These are phyloP conservation scores for Grammomys surdaster DNA, from an alignment of 2,113 vertebrate species.

Conservation along the genomic window DNA sequence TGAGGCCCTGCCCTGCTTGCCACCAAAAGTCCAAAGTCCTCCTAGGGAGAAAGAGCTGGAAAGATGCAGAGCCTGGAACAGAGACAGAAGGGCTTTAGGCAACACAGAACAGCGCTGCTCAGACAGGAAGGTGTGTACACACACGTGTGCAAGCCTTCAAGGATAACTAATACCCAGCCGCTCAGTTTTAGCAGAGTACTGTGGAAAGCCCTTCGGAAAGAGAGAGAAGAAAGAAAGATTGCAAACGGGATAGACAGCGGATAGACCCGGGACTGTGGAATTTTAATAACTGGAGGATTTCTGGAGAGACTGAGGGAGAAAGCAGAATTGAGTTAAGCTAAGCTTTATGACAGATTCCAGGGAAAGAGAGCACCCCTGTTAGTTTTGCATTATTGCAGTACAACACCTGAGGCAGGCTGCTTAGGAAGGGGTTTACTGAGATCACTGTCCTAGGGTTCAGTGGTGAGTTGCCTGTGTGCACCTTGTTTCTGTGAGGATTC, in stretches of 20 bases:
- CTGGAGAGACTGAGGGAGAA: neutral
- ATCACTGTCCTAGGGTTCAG: neutral
- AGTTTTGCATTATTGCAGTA: neutral
- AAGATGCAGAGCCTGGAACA: neutral
- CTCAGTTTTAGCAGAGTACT: neutral
- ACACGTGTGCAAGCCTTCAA: neutral
- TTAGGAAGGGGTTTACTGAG: neutral
- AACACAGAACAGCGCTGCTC: neutral
- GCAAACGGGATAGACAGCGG: neutral
- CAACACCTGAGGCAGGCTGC: neutral
- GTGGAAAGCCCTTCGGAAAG: neutral
- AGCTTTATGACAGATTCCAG: neutral
- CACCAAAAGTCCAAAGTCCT: neutral
- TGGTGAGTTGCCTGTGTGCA: neutral
- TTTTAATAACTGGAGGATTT: conserved; percentile 18
- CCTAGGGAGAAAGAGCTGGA: neutral
- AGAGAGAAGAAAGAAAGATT: neutral
- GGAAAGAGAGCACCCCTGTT: neutral
- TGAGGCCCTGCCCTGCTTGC: neutral
- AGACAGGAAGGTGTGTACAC: neutral
- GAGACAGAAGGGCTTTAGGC: neutral
- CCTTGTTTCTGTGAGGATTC: neutral
- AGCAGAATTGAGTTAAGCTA: neutral
- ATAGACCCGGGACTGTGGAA: neutral
- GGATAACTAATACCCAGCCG: neutral